Conservation (phyloP, 2,113 vertebrate genomes). For the Lynx canadensis region DNA sequence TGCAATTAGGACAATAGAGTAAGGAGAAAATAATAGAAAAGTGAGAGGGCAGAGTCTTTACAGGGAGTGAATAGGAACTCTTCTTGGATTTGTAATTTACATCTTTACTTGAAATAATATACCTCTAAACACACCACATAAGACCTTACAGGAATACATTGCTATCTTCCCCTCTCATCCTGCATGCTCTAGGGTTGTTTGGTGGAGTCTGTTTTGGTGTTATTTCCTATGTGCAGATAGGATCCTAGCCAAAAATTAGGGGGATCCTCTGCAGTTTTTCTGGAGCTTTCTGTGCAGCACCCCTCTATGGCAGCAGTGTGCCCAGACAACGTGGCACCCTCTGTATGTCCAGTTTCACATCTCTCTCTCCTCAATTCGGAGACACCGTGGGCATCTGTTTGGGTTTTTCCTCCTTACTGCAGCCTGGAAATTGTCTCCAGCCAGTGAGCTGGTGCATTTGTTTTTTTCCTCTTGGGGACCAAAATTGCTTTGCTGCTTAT, state of each 20-base stretch:
- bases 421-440: neutral
- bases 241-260: neutral
- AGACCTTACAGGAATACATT: neutral
- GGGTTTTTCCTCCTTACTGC: neutral
- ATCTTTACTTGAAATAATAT: neutral
- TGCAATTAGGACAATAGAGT: conserved; percentile 64
- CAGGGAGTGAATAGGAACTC: neutral
- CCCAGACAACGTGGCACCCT: neutral
- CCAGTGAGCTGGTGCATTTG: neutral
- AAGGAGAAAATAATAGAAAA: conserved; percentile 72
- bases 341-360: neutral
- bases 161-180: neutral
- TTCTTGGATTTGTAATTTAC: neutral
- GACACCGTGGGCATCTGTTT: neutral
- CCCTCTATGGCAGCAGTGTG: too few relatives aligned
- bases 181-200: neutral
- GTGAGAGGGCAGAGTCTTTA: conserved; percentile 54
- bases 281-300: fast-evolving
- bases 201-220: neutral
- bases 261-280: neutral
- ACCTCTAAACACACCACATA: fast-evolving
- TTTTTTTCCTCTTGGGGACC: neutral
- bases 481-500: neutral
- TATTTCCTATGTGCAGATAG: neutral
- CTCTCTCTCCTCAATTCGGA: neutral